phyloP scores from a whole-genome alignment of 2,888 invertebrate genomes.

The Ormyrus thymus region DNA sequence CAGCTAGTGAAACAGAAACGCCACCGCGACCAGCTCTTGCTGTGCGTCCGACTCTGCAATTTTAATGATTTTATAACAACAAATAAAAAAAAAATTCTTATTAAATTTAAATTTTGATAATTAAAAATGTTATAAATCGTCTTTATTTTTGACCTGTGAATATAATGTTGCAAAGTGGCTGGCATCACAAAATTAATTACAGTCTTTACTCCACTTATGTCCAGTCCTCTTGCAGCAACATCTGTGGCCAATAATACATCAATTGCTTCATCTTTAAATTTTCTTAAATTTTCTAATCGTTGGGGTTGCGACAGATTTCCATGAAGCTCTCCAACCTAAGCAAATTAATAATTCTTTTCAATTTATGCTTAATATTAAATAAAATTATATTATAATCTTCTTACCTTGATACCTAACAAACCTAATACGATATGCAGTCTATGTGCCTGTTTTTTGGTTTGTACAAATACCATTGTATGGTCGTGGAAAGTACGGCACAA shows the following conservation, averaged over 20 bases:
- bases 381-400: slow-evolving; percentile 52
- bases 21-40: slow-evolving; percentile 96
- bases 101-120: not conserved
- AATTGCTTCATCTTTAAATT: slow-evolving; percentile 89
- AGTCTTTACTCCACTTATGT: slow-evolving; percentile 97
- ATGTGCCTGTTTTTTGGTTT: slow-evolving; percentile 97
- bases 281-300: slow-evolving; percentile 90
- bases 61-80: not conserved
- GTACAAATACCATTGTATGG: slow-evolving; percentile 95
- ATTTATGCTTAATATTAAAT: not conserved
- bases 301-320: slow-evolving; percentile 97
- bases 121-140: not conserved
- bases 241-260: slow-evolving; percentile 96
- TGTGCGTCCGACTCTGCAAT: slow-evolving; percentile 88
- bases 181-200: slow-evolving; percentile 98
- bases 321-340: slow-evolving; percentile 89
- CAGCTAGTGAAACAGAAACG: slow-evolving; percentile 95
- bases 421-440: slow-evolving; percentile 94
- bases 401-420: slow-evolving; percentile 89
- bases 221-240: slow-evolving; percentile 94
- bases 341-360: not conserved
- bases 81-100: not conserved
- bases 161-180: slow-evolving; percentile 95
- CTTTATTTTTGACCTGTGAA: slow-evolving; percentile 82
- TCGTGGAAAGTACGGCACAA: slow-evolving; percentile 92